Evolutionary conservation across 1,140 invertebrate genomes (phyloP).

Genomic region (Maniola jurtina): DNA sequence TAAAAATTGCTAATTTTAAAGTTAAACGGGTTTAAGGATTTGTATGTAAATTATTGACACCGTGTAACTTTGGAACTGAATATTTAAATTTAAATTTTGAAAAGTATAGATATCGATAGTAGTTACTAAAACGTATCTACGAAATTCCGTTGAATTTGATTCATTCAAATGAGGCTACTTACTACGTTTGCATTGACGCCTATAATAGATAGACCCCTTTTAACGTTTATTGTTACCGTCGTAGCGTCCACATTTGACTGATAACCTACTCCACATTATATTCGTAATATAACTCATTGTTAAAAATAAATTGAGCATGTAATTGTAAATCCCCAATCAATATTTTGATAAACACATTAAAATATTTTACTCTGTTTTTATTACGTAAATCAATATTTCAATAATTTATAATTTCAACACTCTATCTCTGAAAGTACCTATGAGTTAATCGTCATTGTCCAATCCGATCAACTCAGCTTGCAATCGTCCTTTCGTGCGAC

Average conservation of each 20-base stretch:
- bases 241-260: background rate
- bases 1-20: too few relatives aligned
- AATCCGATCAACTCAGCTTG: conserved; percentile 90
- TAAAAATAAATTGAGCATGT: conserved; percentile 14
- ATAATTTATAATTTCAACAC: background rate
- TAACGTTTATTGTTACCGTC: too few relatives aligned
- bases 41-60: too few relatives aligned
- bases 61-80: too few relatives aligned
- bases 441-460: conserved; percentile 87
- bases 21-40: too few relatives aligned
- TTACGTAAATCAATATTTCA: background rate
- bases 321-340: conserved; percentile 11
- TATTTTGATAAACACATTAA: conserved; percentile 1
- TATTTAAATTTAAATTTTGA: too few relatives aligned
- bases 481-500: conserved; percentile 86
- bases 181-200: too few relatives aligned
- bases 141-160: too few relatives aligned
- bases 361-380: background rate
- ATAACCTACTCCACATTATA: background rate
- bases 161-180: too few relatives aligned
- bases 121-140: too few relatives aligned
- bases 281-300: background rate
- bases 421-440: background rate
- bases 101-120: too few relatives aligned
- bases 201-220: too few relatives aligned